Base-by-base conservation (phyloP, 2,113 vertebrate species). In the Hemichromis elongatus region DNA sequence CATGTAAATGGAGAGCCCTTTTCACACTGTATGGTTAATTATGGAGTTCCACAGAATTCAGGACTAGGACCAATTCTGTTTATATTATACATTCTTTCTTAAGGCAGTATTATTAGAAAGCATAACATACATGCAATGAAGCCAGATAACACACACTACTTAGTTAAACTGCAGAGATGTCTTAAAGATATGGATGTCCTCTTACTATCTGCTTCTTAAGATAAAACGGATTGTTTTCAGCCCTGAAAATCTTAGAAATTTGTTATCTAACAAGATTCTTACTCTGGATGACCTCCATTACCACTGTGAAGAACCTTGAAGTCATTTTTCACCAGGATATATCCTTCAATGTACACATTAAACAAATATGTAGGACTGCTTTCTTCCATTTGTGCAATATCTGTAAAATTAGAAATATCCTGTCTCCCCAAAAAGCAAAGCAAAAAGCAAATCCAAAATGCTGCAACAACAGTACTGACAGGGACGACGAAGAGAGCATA, bases 391-490 rank as follows among this genome's bases (percentile, higher is more conserved):
- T 52, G 18, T 18, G 4, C 18, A 19, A 9, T 9, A 52, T n/a
- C 1, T 52, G 24, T 28, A 57, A 57, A 57, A 57, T 57, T 16
- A 57, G 55, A 16, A 7, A 28, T 56, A 7, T 56, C 1, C 55
- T 56, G n/a, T n/a, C n/a, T n/a, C n/a, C n/a, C n/a, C n/a, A n/a
- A n/a, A n/a, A n/a, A n/a, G n/a, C n/a, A n/a, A n/a, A n/a, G n/a
- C n/a, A n/a, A n/a, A n/a, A n/a, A n/a, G n/a, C n/a, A 56, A 9
- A 56, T 56, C 13, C 4, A 0, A 56, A 28, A 56, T 56, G 54
- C 24, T 0, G 24, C 0, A 56, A 24, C 7, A 56, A 56, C 24
- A 56, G 24, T 56, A 0, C 24, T 56, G 54, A 28, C 24, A 56
- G 54, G 8, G 54, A 56, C 24, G 21, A 55, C 13, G 13, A 21